A percentile compares a stretch with the other conserved stretches of the same genome.
Conservation (phyloP, 2,888 invertebrate species). For the Embidobia sp. region DNA sequence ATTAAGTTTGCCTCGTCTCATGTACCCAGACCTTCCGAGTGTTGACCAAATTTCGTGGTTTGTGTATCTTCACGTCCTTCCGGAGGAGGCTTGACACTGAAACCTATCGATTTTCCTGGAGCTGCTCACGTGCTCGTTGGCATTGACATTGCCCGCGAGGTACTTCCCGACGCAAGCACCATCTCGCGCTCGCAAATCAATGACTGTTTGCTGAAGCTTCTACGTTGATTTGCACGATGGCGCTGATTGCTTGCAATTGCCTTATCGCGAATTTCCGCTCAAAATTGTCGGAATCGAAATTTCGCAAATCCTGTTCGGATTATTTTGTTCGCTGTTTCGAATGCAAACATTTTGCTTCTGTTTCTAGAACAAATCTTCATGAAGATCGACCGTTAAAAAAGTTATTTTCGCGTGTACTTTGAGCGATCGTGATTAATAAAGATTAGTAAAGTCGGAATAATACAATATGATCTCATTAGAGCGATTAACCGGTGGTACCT, state of each 20-base stretch:
- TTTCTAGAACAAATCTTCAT: no score
- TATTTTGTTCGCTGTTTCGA: no score
- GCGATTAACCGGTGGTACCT: constrained; percentile 78
- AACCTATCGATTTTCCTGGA: constrained; percentile 79
- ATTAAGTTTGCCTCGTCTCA: no score
- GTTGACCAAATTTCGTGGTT: no score
- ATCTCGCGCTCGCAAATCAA: constrained; percentile 74
- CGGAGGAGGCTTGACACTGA: constrained; percentile 72
- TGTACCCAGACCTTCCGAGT: no score
- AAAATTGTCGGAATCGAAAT: no score
- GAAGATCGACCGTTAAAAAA: no score
- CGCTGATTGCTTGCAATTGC: constrained; percentile 31
- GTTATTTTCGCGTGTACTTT: no score
- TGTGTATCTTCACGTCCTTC: constrained; percentile 48
- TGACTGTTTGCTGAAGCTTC: constrained; percentile 69
- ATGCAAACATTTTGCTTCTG: no score
- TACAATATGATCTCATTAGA: constrained; percentile 80
- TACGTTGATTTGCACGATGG: constrained; percentile 43
- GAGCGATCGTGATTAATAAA: constrained; percentile 81
- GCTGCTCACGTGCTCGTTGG: constrained; percentile 79
- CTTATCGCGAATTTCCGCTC: constrained; percentile 11
- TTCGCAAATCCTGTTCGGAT: no score
- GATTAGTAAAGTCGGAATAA: constrained; percentile 80
- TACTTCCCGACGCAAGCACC: constrained; percentile 69
- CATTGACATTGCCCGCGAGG: constrained; percentile 80